Base-by-base conservation (phyloP, 2,888 invertebrate genomes). In the Stomorhina lunata region DNA sequence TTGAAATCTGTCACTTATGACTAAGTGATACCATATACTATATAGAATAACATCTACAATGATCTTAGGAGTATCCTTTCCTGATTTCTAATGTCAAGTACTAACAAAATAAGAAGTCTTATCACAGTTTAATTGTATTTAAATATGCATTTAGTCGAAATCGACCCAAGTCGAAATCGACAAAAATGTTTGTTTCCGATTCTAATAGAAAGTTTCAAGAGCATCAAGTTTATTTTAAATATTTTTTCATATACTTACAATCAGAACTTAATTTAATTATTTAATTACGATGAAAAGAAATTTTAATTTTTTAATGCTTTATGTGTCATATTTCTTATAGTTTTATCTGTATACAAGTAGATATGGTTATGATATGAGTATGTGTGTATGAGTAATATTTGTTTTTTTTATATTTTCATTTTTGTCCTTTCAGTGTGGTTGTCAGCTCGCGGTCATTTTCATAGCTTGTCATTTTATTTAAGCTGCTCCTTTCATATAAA, bases 381-480 rank as follows among this genome's bases (percentile, higher is more conserved):
- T 75, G 10, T 34, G 34, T 20, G 15, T 25, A 55, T 6, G 25
- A 34, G 25, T 40, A n/a, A 37, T 48, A 59, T 76, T 40, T 76
- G 40, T 48, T 63, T 20, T 20, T 37, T 45, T 50, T 4, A 9
- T 27, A 17, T 50, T n/a, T 61, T 48, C 0, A 0, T 50, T 76
- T 68, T 59, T 29, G n/a, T 57, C 40, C 53, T 69, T 77, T 68
- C 77, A 69, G 43, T 63, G 55, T 37, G 63, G 71, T 43, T 78
- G 63, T 78, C 71, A 78, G 34, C 63, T 63, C 37, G 71, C 45
- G 71, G 71, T 65, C 63, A 78, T 55, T 78, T 65, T 57, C 63
- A 63, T 71, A 71, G 53, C 55, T 78, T 71, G 55, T 71, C 78
- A 71, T 71, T 71, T 55, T 57, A 61, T 65, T 72, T 72, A 77